Conservation (phyloP, 2,113 vertebrate species). For the Pelusios castaneus region DNA sequence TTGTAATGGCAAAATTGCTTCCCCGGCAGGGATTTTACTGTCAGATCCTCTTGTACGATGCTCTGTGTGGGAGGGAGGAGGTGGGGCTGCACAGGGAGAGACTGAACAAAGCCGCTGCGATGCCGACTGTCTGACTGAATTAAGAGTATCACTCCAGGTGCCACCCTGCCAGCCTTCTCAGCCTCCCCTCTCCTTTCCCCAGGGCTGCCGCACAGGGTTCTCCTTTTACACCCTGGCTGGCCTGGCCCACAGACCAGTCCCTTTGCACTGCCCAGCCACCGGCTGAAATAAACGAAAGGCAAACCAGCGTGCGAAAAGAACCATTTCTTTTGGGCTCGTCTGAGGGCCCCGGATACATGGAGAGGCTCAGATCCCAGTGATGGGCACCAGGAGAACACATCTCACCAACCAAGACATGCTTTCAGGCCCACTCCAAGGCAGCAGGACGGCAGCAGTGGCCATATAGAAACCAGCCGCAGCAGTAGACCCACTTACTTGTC, state of each 20-base stretch:
- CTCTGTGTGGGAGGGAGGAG: slow-evolving; percentile 73
- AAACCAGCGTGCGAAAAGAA: slow-evolving; percentile 46
- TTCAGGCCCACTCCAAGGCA: background rate
- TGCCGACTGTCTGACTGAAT: slow-evolving; percentile 75
- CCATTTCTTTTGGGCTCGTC: background rate
- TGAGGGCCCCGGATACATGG: background rate
- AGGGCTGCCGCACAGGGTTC: slow-evolving; percentile 15
- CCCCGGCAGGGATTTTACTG: slow-evolving; percentile 74
- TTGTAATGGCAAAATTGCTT: slow-evolving; percentile 76
- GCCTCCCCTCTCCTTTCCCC: slow-evolving; percentile 32
- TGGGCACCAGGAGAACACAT: background rate
- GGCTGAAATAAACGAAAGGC: slow-evolving; percentile 43
- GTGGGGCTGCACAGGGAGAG: slow-evolving; percentile 64
- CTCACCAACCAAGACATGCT: slow-evolving; percentile 2
- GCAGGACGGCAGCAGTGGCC: background rate
- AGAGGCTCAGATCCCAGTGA: background rate
- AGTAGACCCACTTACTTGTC: slow-evolving; percentile 80
- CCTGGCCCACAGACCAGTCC: background rate
- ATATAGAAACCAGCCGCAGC: background rate
- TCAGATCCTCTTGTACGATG: slow-evolving; percentile 74
- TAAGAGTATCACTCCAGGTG: slow-evolving; percentile 71
- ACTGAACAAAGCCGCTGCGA: slow-evolving; percentile 74
- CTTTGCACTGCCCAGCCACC: background rate
- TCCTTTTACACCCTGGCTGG: slow-evolving; percentile 38
- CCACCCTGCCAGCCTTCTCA: slow-evolving; percentile 52